Base-by-base conservation (phyloP, 1,140 invertebrate genomes). In the Caenorhabditis latens region DNA sequence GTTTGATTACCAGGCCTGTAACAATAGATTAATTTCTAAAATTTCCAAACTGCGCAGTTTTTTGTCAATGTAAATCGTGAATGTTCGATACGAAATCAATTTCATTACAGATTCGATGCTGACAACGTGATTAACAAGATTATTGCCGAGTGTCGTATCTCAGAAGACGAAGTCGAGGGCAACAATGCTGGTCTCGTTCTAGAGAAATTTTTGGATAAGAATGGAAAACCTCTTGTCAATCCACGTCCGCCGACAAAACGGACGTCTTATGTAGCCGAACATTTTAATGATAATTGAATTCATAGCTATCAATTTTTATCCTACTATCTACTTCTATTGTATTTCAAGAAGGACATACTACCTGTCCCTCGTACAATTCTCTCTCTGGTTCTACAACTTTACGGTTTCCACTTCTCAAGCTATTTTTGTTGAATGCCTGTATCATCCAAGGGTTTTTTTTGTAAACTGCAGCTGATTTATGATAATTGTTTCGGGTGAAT, bases 21-120 rank as follows among this genome's bases (percentile, higher is more conserved):
- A n/a, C n/a, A n/a, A n/a, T n/a, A n/a, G n/a, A n/a, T n/a, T n/a
- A n/a, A n/a, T n/a, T n/a, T 32, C 32, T 32, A 32, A 32, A 32
- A 32, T 32, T 32, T 32, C 32, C 32, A 1, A 32, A 32, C 32
- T 0, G 32, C 32, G 32, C 32, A 32, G 32, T 32, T 1, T 32
- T 32, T 1, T 32, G 32, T 2, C 0, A 2, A 32, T 32, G 32
- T 1, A 32, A 32, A 32, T 2, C 32, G 32, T 32, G 32, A 32
- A 32, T 1, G 0, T 32, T 32, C 2, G 2, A 32, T 32, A 1
- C 11, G 5, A 32, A 13, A 11, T 63, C 9, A 2, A 8, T 63
- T 32, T 7, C n/a, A n/a, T 88, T 85, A 0, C 57, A 88, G 87
- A 40, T 55, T 88, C 83, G 87, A 88, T 55, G 63, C 87, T 7